Base-by-base conservation (phyloP, 1,140 invertebrate species). In the Drosophila obscura region DNA sequence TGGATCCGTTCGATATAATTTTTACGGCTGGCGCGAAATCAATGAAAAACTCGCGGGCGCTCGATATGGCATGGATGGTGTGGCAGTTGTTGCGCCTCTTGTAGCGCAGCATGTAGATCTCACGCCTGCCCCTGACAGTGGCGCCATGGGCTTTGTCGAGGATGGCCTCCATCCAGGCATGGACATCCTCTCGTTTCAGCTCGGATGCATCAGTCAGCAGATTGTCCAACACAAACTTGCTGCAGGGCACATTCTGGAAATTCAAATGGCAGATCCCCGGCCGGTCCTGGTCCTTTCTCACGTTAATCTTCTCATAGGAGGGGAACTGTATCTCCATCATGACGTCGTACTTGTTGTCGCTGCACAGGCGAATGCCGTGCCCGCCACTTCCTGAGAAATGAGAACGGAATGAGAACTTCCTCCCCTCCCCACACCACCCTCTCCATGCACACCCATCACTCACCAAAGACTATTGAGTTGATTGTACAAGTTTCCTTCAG, bases 11-110 rank as follows among this genome's bases (percentile, higher is more conserved):
- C 3, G 46, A 45, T 0, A 16, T 5, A 19, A 89, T 63, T 26
- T 64, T 68, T 2, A 90, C 67, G 6, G 65, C 78, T 11, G 87
- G 85, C 31, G 82, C 69, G 57, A 90, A 80, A 46, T 90, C 72
- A 15, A 89, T 80, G 24, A 16, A 49, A 26, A 85, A 73, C 4
- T 16, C 4, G 9, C 51, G 57, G 0, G 9, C 2, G 0, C 0
- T 4, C 0, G 66, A 77, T 22, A 49, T 8, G 0, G 81, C 77
- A 15, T 35, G 53, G 3, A 90, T 80, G 7, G 73, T 82, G 31
- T 75, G 16, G 1, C 68, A 48, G n/a, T 58, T 64, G 1, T 44
- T 24, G 8, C 52, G 46, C 9, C 50, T 58, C 0, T 51, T 0
- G 35, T 80, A 82, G 0, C n/a, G n/a, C 2, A 90, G 53, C 2